These are phyloP conservation scores for Heteractis magnifica DNA, from an alignment of 92 coral and sea anemone genomes.

Conservation along the genomic window DNA sequence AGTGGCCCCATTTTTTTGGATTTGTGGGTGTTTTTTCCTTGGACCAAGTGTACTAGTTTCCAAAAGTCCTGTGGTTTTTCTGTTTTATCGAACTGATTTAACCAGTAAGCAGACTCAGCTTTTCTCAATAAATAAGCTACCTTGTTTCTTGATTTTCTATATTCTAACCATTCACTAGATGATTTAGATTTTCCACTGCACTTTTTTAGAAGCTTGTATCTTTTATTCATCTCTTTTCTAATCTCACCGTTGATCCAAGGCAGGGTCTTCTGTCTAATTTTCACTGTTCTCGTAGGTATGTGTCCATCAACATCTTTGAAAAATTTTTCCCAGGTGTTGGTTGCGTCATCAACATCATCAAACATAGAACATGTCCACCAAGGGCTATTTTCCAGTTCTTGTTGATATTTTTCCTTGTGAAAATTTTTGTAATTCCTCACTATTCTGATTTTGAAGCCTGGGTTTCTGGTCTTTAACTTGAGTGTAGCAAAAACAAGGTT, in stretches of 20 bases:
- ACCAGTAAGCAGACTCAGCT: conserved; percentile 26
- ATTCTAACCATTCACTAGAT: conserved; percentile 2
- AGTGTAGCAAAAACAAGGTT: too few relatives aligned
- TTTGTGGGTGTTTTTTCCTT: conserved; percentile 3
- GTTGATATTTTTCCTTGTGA: not conserved
- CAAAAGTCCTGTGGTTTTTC: conserved; percentile 13
- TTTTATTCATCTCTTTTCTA: conserved; percentile 23
- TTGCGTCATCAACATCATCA: conserved; percentile 17
- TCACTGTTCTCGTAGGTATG: not conserved
- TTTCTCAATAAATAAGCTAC: conserved; percentile 8
- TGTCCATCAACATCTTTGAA: conserved; percentile 15
- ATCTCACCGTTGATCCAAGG: conserved; percentile 35
- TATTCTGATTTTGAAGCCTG: too few relatives aligned
- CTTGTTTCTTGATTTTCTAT: conserved; percentile 12
- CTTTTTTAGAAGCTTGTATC: conserved; percentile 16
- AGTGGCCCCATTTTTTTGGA: conserved; percentile 27
- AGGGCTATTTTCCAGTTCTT: conserved; percentile 6
- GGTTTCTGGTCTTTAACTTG: too few relatives aligned
- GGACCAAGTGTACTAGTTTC: conserved; percentile 13
- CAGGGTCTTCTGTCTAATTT: conserved; percentile 17
- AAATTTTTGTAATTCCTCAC: too few relatives aligned
- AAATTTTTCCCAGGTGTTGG: conserved; percentile 30
- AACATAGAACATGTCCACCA: conserved; percentile 33
- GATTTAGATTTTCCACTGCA: not conserved
- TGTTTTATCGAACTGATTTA: not conserved